Base-by-base conservation (phyloP, 2,797 vertebrate genomes). In the Rhinella marina region DNA sequence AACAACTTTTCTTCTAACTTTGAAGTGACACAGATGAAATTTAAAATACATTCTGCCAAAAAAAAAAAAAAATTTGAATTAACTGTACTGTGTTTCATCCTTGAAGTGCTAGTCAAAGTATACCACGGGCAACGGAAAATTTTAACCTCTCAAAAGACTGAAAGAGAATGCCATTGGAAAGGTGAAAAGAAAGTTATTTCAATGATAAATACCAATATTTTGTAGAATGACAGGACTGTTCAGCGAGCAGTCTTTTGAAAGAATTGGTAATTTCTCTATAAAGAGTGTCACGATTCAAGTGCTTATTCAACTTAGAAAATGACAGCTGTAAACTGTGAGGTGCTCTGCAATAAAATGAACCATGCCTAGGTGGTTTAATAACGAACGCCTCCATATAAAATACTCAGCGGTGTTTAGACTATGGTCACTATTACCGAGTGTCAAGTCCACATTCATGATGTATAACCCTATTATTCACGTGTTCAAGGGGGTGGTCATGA, bases 1-100 rank as follows among this genome's bases (percentile, higher is more conserved):
- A 93, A 92, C 92, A 93, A 94, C 92, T 94, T 94, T 92, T 90
- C 93, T 90, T 81, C 91, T 93, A 95, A 96, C 94, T 96, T 95
- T 95, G 93, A 95, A 95, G 94, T 94, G 91, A 90, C 92, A 91
- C 81, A 91, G 93, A 93, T 91, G 90, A 95, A 94, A 92, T 95
- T 93, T 92, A 92, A 92, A 92, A 75, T 91, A 93, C 93, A 93
- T 83, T 92, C 92, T 92, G 93, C 92, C 92, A 95, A 84, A 94
- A 41, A 41, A 41, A 41, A 32, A 1, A 32, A 32, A 32, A 32
- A 94, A 94, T 93, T 90, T 92, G 91, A 93, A 94, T 92, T 93
- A 93, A 92, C 93, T 94, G 91, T 89, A 90, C 91, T 92, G 91
- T 90, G 91, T 90, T 90, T 90, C 91, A 93, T 92, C 92, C 92